Percentiles rank a stretch among this genome's conserved stretches.
Evolutionary conservation across 2,113 vertebrate genomes (phyloP).

Genomic region (Psilopsiagon aurifrons): DNA sequence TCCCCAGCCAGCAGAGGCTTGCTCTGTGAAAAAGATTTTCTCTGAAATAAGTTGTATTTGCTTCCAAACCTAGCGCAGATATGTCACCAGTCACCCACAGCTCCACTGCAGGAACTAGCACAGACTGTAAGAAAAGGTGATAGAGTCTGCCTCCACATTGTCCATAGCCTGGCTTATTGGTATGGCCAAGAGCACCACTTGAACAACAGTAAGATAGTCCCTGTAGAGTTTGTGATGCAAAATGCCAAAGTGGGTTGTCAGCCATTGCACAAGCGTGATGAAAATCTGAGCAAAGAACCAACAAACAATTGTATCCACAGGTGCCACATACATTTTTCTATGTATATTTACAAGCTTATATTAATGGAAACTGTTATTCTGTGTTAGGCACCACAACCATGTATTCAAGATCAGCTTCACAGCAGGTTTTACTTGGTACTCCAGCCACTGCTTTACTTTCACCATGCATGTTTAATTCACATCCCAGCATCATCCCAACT

Average conservation of each 20-base stretch:
- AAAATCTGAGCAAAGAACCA: background rate
- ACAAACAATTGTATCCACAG: background rate
- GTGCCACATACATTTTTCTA: background rate
- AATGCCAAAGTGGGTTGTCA: background rate
- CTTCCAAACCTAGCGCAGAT: conserved; percentile 15
- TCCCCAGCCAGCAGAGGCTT: conserved; percentile 21
- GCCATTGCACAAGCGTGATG: background rate
- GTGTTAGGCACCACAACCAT: background rate
- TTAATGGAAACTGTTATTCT: background rate
- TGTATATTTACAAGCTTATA: background rate
- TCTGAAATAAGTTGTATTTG: conserved; percentile 39
- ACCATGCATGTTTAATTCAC: background rate
- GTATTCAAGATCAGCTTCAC: background rate
- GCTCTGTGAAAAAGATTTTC: conserved; percentile 59
- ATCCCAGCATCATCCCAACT: background rate
- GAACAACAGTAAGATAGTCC: background rate
- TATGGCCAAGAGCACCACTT: background rate
- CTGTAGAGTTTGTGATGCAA: background rate
- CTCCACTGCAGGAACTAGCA: background rate
- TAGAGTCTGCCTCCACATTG: background rate
- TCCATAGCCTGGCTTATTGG: background rate
- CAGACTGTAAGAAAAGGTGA: background rate
- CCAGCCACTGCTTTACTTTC: background rate
- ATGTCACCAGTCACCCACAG: conserved; percentile 49
- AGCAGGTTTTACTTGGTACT: background rate